Percentiles rank a stretch among this genome's conserved stretches.
phyloP scores from a whole-genome alignment of 2,888 invertebrate genomes.

The Hydrotaea diabolus region DNA sequence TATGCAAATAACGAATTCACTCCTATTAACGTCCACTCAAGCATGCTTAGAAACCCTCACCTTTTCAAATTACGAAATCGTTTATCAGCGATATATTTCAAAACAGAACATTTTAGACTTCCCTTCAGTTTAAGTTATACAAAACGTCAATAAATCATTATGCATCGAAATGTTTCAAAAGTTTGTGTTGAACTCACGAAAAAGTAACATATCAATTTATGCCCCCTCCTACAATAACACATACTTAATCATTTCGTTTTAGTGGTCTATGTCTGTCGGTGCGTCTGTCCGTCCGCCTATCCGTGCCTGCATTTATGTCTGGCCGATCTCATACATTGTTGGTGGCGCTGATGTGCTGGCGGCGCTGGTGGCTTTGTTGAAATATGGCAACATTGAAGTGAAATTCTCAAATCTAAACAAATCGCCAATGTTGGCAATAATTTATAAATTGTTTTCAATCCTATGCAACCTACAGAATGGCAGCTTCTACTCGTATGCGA shows the following conservation, averaged over 20 bases:
- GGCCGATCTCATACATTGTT: not conserved
- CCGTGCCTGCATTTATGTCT: not conserved
- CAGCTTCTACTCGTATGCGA: not conserved
- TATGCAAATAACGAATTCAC: no score
- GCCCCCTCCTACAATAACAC: conserved; percentile 61
- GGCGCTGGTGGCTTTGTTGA: conserved; percentile 33
- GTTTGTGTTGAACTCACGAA: not conserved
- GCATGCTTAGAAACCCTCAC: no score
- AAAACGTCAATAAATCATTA: no score
- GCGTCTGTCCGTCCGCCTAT: not conserved
- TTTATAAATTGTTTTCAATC: conserved; percentile 50
- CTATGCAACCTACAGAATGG: not conserved
- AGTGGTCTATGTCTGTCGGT: conserved; percentile 11
- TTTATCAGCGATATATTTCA: no score
- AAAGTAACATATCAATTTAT: conserved; percentile 57
- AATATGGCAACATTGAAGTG: conserved; percentile 63
- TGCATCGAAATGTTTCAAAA: not conserved
- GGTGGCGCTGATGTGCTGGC: not conserved
- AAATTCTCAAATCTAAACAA: conserved; percentile 62
- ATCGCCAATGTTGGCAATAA: conserved; percentile 63
- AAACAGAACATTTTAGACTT: no score
- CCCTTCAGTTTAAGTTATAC: no score
- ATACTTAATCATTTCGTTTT: conserved; percentile 56
- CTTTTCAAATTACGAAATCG: no score
- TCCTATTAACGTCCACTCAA: no score